These are phyloP conservation scores for Pelusios castaneus DNA, from an alignment of 2,113 vertebrate genomes.

Conservation along the genomic window DNA sequence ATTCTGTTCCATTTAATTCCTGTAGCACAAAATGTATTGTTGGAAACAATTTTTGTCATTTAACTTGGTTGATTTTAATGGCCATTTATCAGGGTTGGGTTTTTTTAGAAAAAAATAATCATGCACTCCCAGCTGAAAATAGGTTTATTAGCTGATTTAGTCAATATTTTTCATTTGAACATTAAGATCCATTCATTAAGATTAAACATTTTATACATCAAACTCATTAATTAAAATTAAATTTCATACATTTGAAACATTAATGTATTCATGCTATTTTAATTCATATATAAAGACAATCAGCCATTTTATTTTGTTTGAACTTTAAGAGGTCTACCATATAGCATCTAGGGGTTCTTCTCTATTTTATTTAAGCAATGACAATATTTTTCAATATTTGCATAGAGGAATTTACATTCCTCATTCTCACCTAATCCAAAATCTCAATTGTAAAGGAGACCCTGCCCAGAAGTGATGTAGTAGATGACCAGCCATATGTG, in stretches of 20 bases:
- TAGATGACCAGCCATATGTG: not conserved
- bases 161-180: not conserved
- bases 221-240: not conserved
- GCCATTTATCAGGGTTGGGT: not conserved
- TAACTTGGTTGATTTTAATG: not conserved
- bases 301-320: not conserved
- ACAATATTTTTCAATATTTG: not conserved
- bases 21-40: not conserved
- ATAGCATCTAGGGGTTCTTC: not conserved
- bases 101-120: too few species aligned
- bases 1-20: not conserved
- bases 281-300: not conserved
- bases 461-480: not conserved
- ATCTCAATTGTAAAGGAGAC: not conserved
- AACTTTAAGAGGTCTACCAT: not conserved
- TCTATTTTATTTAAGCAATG: not conserved
- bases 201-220: not conserved
- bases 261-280: not conserved
- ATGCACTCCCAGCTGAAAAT: not conserved
- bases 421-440: not conserved
- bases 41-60: fast-evolving
- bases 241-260: not conserved
- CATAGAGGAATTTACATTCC: not conserved
- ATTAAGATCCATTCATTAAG: not conserved
- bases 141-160: not conserved